Conservation (phyloP, 2,797 vertebrate genomes). For the Manis javanica region DNA sequence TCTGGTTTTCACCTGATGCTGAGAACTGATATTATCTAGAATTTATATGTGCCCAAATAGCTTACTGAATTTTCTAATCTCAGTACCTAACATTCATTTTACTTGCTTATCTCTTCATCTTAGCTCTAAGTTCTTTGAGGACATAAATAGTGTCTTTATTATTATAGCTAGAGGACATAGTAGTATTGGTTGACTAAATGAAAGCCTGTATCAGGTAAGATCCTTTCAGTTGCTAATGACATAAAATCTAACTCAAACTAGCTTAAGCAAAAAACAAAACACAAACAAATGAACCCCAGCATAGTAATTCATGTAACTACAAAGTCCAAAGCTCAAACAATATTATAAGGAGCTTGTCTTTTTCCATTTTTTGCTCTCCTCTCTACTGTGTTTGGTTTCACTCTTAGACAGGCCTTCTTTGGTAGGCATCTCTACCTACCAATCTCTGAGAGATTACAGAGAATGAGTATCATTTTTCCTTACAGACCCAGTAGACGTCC, state of each 20-base stretch:
- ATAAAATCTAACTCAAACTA: background rate
- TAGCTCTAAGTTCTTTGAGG: background rate
- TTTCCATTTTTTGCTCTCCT: background rate
- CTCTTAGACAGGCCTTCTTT: background rate
- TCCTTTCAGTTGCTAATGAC: background rate
- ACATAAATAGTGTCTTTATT: background rate
- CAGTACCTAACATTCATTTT: background rate
- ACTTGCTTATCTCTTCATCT: background rate
- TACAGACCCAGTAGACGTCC: background rate
- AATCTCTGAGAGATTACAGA: too few species aligned
- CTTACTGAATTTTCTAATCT: background rate
- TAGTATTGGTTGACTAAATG: background rate
- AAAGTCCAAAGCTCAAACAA: background rate
- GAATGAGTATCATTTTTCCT: too few species aligned
- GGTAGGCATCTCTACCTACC: too few species aligned
- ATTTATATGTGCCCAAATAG: background rate
- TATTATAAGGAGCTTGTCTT: background rate
- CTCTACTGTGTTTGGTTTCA: background rate
- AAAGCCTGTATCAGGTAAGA: background rate
- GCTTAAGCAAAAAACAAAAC: background rate
- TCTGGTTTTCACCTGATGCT: background rate
- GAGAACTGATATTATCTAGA: background rate
- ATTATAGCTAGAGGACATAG: background rate
- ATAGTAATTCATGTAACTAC: background rate
- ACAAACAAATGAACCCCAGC: background rate